Conservation (phyloP, 2,797 vertebrate species). For the Myotis planiceps region DNA sequence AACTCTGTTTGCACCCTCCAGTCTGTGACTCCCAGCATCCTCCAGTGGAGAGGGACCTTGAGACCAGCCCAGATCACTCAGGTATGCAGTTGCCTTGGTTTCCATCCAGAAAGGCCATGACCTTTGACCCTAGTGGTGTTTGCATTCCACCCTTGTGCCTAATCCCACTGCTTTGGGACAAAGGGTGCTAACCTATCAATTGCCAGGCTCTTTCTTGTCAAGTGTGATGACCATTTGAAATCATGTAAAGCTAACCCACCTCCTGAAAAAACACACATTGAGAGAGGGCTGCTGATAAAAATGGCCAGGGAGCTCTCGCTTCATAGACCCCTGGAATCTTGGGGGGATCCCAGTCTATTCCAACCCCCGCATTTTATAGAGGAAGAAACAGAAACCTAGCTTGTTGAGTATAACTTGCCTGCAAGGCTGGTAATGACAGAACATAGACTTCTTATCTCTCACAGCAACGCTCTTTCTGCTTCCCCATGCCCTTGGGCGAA, state of each 20-base stretch:
- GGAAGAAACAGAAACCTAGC: slow-evolving; percentile 10
- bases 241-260: not conserved
- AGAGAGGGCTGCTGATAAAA: not conserved
- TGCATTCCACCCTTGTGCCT: not conserved
- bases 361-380: not conserved
- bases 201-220: slow-evolving; percentile 2
- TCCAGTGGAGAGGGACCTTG: not conserved
- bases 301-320: not conserved
- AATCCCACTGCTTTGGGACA: slow-evolving; percentile 22
- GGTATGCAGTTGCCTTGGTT: not conserved
- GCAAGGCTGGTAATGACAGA: not conserved
- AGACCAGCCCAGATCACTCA: not conserved
- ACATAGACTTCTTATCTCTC: not conserved
- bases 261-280: not conserved
- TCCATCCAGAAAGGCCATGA: not conserved
- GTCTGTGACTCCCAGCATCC: not conserved
- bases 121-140: slow-evolving; percentile 9
- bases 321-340: not conserved
- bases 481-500: not conserved
- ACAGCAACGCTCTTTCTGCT: not conserved
- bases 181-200: slow-evolving; percentile 10
- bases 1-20: not conserved
- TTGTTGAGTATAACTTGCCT: not conserved
- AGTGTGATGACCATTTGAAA: not conserved
- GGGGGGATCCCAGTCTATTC: not conserved